Evolutionary conservation across 53 echinoderm and acorn worm species (phyloP), one percentile per base, ranked within the genome.

Genomic region (Echinometra lucunter): DNA sequence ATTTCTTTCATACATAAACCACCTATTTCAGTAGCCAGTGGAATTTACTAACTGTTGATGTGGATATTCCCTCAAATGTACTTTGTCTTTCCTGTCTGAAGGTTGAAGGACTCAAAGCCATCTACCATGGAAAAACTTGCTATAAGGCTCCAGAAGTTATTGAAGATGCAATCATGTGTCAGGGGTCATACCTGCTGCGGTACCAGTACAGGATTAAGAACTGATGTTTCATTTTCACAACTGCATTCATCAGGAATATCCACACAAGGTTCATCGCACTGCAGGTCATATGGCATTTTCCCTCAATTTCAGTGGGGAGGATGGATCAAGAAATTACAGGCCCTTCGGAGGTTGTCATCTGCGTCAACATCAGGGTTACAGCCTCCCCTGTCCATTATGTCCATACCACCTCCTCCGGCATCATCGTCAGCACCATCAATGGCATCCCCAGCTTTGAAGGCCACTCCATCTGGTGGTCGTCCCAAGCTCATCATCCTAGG

Each of bases 401-500:
- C 66, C 6, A 25, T 42, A 37, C 8, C 63, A 1, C 60, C 58
- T 45, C 56, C 66, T 57, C 4, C 66, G 5, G 56, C 42, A 66
- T 18, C 88, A 44, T 12, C 74, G 17, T 74, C 74, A 12, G n/a
- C 74, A 74, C n/a, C n/a, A 13, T 47, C 83, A 44, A 10, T 44
- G 45, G 45, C 27, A 83, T 44, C 72, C 32, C 72, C 32, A 35
- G 17, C 78, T 7, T 42, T 12, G 2, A 78, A 42, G 78, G 38
- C 15, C 23, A 40, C 19, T 16, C 19, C 30, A 34, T 28, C 53
- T 35, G 66, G 90, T 38, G 66, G 17, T 37, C 93, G 97, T 88
- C 94, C 96, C 82, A 95, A 95, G 88, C 78, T 99, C 45, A 95
- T 99, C 57, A 97, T 98, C n/a, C 96, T 98, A 34, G 99, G 99